A percentile compares a stretch with the other conserved stretches of the same genome.
phyloP scores from a whole-genome alignment of 2,888 invertebrate genomes.

The Cabera pusaria region DNA sequence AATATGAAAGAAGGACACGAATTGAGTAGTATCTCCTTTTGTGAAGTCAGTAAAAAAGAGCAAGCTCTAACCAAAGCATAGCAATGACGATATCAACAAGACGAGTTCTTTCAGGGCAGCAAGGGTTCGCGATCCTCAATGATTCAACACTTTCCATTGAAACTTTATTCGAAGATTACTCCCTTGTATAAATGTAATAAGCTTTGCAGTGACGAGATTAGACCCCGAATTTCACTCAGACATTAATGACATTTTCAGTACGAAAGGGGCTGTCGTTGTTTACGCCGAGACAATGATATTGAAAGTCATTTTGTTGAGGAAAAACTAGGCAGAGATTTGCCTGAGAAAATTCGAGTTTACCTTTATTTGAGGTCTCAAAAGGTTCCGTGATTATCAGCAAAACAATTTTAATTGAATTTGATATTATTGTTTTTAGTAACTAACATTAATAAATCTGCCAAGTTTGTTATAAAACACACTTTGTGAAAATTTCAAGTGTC shows the following conservation, averaged over 20 bases:
- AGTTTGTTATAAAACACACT: too few species aligned
- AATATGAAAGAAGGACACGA: too few species aligned
- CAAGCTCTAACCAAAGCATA: too few species aligned
- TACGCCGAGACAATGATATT: slow-evolving; percentile 75
- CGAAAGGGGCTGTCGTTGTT: slow-evolving; percentile 67
- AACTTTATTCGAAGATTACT: slow-evolving; percentile 83
- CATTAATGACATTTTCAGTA: slow-evolving; percentile 83
- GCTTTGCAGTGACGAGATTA: slow-evolving; percentile 82
- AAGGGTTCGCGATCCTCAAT: slow-evolving; percentile 79
- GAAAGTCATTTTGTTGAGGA: slow-evolving; percentile 77
- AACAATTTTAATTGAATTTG: too few species aligned
- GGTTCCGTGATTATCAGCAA: too few species aligned
- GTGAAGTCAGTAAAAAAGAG: too few species aligned
- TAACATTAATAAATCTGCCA: too few species aligned
- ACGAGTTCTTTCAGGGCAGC: slow-evolving; percentile 64
- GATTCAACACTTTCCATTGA: slow-evolving; percentile 80
- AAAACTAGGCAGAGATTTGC: slow-evolving; percentile 50
- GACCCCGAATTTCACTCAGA: slow-evolving; percentile 80
- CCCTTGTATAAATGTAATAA: slow-evolving; percentile 82
- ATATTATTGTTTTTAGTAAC: too few species aligned
- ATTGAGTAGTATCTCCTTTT: too few species aligned
- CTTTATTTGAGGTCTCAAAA: not conserved
- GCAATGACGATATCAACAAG: slow-evolving; percentile 39
- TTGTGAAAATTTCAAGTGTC: too few species aligned
- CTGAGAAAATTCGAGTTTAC: slow-evolving; percentile 13